These are phyloP conservation scores for Philhelius pedissequus DNA, from an alignment of 2,888 invertebrate species.

Conservation along the genomic window DNA sequence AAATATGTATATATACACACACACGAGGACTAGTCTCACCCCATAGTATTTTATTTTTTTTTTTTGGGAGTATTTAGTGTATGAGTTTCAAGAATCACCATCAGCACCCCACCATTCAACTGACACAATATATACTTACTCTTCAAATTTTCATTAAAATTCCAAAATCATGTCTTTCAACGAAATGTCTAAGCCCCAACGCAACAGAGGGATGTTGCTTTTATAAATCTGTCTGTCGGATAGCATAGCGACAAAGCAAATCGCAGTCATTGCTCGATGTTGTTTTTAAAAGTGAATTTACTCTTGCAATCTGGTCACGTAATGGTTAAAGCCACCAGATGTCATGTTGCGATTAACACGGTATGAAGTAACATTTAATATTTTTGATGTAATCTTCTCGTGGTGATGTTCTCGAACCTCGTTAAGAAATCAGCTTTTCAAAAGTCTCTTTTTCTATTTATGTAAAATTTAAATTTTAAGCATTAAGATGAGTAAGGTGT, in stretches of 20 bases:
- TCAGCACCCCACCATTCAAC: not conserved
- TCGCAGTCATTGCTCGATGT: not conserved
- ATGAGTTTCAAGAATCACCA: conserved; percentile 21
- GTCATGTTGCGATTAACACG: conserved; percentile 72
- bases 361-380: conserved; percentile 70
- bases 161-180: conserved; percentile 60
- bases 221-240: conserved; percentile 22
- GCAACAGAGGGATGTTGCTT: conserved; percentile 10
- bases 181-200: conserved; percentile 31
- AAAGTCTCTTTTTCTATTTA: not conserved
- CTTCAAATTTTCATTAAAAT: conserved; percentile 57
- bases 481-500: not conserved
- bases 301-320: conserved; percentile 69
- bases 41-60: not conserved
- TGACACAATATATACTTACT: conserved; percentile 15
- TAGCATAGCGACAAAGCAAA: not conserved
- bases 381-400: conserved; percentile 70
- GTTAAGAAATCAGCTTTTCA: conserved; percentile 62
- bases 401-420: not conserved
- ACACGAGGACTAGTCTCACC: conserved; percentile 1
- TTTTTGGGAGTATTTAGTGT: conserved; percentile 11
- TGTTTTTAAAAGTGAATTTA: not conserved
- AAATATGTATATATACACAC: conserved; percentile 7
- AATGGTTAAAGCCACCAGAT: conserved; percentile 71
- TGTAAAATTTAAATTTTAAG: not conserved